Conservation (phyloP, 1,140 invertebrate species). For the Coptotermes formosanus region DNA sequence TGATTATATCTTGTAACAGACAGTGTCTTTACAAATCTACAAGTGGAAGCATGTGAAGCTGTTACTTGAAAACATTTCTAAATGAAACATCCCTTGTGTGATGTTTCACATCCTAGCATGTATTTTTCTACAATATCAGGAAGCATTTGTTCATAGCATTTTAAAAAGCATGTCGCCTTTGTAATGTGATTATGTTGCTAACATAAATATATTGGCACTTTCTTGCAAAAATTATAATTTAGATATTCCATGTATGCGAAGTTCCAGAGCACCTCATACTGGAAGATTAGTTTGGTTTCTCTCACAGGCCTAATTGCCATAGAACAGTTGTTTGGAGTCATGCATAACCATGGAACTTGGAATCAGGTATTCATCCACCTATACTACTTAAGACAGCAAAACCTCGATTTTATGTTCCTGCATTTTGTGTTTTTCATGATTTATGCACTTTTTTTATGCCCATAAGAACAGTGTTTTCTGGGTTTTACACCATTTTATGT, state of each 20-base stretch:
- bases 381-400: too few species aligned
- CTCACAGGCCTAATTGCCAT: neutral
- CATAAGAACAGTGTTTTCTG: too few species aligned
- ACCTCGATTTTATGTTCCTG: too few species aligned
- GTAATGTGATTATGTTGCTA: neutral
- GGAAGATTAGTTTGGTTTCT: neutral
- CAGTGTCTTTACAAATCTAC: neutral
- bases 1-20: neutral
- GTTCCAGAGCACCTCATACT: neutral
- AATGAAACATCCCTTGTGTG: neutral
- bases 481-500: too few species aligned
- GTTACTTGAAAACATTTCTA: conserved; percentile 1
- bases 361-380: neutral
- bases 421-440: too few species aligned
- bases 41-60: neutral
- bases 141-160: neutral
- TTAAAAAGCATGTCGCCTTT: neutral
- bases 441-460: too few species aligned
- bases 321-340: neutral
- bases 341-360: neutral
- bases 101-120: neutral
- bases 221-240: neutral
- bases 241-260: neutral
- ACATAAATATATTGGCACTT: neutral
- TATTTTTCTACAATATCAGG: neutral